phyloP scores from a whole-genome alignment of 2,888 invertebrate species.

The Pollenia labialis region DNA sequence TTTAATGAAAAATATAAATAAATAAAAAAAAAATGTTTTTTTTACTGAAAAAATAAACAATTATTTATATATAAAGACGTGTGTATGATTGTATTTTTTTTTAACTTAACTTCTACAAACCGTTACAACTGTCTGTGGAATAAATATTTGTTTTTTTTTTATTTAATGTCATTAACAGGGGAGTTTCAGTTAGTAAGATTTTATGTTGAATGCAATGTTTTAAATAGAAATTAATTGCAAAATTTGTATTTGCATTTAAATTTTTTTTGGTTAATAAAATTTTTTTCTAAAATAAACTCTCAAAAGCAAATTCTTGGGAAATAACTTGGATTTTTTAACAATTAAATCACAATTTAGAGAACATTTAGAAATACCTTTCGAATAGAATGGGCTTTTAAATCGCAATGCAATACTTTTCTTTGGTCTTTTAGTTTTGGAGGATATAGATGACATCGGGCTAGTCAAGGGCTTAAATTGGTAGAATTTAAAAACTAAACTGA shows the following conservation, averaged over 20 bases:
- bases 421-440: too few relatives aligned
- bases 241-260: too few relatives aligned
- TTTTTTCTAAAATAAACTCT: too few relatives aligned
- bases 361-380: too few relatives aligned
- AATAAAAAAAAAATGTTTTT: constrained; percentile 20
- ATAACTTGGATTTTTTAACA: not conserved
- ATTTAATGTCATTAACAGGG: constrained; percentile 27
- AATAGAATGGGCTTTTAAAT: too few relatives aligned
- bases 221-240: not conserved
- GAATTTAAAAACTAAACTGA: too few relatives aligned
- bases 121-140: constrained; percentile 60
- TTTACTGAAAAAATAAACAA: constrained; percentile 36
- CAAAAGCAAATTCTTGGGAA: too few relatives aligned
- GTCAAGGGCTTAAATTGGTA: too few relatives aligned
- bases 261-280: too few relatives aligned
- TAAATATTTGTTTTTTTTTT: constrained; percentile 19
- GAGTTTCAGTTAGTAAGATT: constrained; percentile 8
- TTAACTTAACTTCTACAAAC: constrained; percentile 49
- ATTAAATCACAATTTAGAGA: not conserved
- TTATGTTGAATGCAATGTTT: not conserved
- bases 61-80: constrained; percentile 25
- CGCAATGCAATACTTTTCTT: too few relatives aligned
- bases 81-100: not conserved
- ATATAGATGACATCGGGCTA: too few relatives aligned
- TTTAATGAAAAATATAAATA: constrained; percentile 59